phyloP scores from a whole-genome alignment of 2,113 vertebrate species.

The Syngnathus floridae region DNA sequence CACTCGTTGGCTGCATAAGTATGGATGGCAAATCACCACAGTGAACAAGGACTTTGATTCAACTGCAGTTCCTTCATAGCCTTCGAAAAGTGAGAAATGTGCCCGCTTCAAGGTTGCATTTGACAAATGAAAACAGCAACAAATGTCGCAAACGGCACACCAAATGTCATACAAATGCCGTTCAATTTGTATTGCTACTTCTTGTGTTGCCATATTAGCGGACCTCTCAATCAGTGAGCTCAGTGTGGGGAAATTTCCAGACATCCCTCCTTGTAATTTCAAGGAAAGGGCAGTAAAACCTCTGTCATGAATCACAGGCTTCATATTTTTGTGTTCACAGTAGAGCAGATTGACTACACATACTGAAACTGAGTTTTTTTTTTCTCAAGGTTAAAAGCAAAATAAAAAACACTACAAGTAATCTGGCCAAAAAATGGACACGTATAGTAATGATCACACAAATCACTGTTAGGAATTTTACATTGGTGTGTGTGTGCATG shows the following conservation, averaged over 20 bases:
- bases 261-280: constrained; percentile 28
- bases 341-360: constrained; percentile 14
- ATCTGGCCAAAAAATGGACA: neutral
- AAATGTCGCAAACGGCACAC: constrained; percentile 41
- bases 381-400: constrained; percentile 35
- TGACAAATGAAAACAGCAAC: constrained; percentile 48
- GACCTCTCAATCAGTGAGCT: constrained; percentile 27
- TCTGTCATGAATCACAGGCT: constrained; percentile 22
- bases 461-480: neutral
- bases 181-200: constrained; percentile 50
- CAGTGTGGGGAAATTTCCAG: constrained; percentile 4
- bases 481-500: neutral
- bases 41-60: constrained; percentile 20
- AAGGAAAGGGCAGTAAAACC: constrained; percentile 15
- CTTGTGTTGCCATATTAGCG: constrained; percentile 38
- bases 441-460: neutral
- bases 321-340: constrained; percentile 19
- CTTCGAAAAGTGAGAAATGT: constrained; percentile 21
- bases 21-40: constrained; percentile 41
- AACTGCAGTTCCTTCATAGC: constrained; percentile 20
- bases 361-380: constrained; percentile 32
- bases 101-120: constrained; percentile 33
- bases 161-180: constrained; percentile 67
- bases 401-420: neutral
- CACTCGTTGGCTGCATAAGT: neutral